These are phyloP conservation scores for Formica selysi DNA, from an alignment of 1,140 invertebrate genomes.

Conservation along the genomic window DNA sequence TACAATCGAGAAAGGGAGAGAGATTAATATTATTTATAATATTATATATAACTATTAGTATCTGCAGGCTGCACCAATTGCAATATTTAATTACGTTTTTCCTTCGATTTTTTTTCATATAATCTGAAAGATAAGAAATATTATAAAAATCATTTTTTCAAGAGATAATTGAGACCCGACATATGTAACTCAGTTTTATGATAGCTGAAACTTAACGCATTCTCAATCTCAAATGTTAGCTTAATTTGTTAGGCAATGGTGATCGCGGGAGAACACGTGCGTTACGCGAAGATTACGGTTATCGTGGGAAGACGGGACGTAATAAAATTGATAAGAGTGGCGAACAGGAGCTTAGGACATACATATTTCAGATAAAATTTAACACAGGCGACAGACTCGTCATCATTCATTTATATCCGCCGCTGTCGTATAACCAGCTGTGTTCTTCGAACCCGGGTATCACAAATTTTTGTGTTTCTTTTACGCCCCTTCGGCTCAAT, in stretches of 20 bases:
- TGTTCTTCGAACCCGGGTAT: slow-evolving; percentile 17
- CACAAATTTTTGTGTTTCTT: slow-evolving; percentile 53
- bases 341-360: slow-evolving; percentile 3
- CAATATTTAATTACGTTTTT: not conserved
- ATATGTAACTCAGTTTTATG: not conserved
- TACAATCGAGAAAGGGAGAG: not conserved
- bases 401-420: slow-evolving; percentile 54
- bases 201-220: not conserved
- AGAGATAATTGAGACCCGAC: not conserved
- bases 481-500: not conserved
- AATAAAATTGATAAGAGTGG: slow-evolving; percentile 49
- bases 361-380: slow-evolving; percentile 53
- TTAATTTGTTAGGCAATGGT: not conserved
- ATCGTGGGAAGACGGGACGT: not conserved
- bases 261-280: not conserved
- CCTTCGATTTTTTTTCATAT: not conserved
- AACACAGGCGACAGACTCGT: slow-evolving; percentile 31
- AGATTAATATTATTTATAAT: too few relatives aligned
- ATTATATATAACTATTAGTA: not conserved
- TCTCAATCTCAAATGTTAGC: slow-evolving; percentile 4
- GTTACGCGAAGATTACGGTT: slow-evolving; percentile 21
- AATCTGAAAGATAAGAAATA: not conserved
- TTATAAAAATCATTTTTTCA: not conserved
- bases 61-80: not conserved
- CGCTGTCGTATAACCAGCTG: slow-evolving; percentile 49